These are phyloP conservation scores for Tautogolabrus adspersus DNA, from an alignment of 2,113 vertebrate species.

Conservation along the genomic window DNA sequence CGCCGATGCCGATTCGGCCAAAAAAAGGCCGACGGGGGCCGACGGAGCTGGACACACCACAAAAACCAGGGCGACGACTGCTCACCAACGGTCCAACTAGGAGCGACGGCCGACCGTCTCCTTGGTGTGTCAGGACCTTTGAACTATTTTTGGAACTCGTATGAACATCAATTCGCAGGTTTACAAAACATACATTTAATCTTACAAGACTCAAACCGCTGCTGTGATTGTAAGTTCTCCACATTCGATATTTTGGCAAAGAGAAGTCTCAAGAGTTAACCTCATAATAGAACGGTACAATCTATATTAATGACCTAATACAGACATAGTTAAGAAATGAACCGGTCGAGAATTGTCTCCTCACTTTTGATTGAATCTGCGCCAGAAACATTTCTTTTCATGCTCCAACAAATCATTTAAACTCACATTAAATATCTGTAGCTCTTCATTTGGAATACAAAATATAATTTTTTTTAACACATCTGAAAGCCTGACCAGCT, in stretches of 20 bases:
- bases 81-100: no score
- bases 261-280: slow-evolving; percentile 45
- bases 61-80: no score
- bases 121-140: no score
- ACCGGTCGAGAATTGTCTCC: background rate
- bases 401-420: slow-evolving; percentile 8
- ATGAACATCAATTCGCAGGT: slow-evolving; percentile 26
- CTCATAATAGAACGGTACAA: slow-evolving; percentile 43
- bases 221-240: slow-evolving; percentile 42
- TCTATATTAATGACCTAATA: slow-evolving; percentile 23
- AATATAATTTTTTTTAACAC: background rate
- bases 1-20: no score
- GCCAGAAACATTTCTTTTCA: slow-evolving; percentile 28
- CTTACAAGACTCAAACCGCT: slow-evolving; percentile 32
- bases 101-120: no score
- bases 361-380: slow-evolving; percentile 28
- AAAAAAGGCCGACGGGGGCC: no score
- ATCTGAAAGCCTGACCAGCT: slow-evolving; percentile 6
- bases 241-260: slow-evolving; percentile 68
- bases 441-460: slow-evolving; percentile 28
- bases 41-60: no score
- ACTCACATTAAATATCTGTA: slow-evolving; percentile 5
- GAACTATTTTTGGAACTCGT: background rate
- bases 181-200: slow-evolving; percentile 35
- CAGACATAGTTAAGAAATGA: slow-evolving; percentile 25